Evolutionary conservation across 2,797 vertebrate genomes (phyloP).

Genomic region (Premnoplex brunnescens): DNA sequence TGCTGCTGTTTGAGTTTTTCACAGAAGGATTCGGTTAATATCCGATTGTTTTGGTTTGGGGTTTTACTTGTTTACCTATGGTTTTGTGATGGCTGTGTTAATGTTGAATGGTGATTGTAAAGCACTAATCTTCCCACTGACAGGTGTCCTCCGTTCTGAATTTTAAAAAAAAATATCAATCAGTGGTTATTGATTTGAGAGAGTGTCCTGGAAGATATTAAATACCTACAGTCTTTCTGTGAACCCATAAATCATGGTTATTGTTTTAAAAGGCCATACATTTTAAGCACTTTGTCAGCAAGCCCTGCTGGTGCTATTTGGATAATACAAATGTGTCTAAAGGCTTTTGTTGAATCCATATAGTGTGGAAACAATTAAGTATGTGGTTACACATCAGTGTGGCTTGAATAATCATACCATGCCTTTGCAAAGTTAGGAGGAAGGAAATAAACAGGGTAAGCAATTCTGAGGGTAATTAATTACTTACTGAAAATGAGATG

Average conservation of each 20-base stretch:
- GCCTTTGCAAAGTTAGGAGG: constrained; percentile 19
- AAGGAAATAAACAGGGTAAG: constrained; percentile 42
- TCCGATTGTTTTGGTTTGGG: constrained; percentile 13
- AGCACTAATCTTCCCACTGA: constrained; percentile 66
- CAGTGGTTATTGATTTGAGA: constrained; percentile 68
- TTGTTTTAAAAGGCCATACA: constrained; percentile 58
- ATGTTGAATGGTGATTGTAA: constrained; percentile 80
- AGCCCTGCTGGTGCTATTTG: not conserved
- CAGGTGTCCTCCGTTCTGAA: constrained; percentile 59
- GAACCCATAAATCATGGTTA: constrained; percentile 50
- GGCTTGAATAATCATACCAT: constrained; percentile 28
- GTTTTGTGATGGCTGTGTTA: constrained; percentile 80
- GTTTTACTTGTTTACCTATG: constrained; percentile 75
- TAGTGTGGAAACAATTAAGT: constrained; percentile 36
- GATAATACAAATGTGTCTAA: not conserved
- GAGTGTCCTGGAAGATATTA: constrained; percentile 43
- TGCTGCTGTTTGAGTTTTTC: not conserved
- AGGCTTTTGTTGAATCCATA: constrained; percentile 3
- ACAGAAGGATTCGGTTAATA: constrained; percentile 29
- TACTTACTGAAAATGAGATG: constrained; percentile 24
- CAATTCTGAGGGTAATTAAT: constrained; percentile 49
- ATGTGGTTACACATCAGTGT: not conserved
- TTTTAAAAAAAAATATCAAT: constrained; percentile 27
- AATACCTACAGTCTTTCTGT: constrained; percentile 32
- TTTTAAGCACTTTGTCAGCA: constrained; percentile 47